Base-by-base conservation (phyloP, 1,140 invertebrate species). In the Olivierus martensii region DNA sequence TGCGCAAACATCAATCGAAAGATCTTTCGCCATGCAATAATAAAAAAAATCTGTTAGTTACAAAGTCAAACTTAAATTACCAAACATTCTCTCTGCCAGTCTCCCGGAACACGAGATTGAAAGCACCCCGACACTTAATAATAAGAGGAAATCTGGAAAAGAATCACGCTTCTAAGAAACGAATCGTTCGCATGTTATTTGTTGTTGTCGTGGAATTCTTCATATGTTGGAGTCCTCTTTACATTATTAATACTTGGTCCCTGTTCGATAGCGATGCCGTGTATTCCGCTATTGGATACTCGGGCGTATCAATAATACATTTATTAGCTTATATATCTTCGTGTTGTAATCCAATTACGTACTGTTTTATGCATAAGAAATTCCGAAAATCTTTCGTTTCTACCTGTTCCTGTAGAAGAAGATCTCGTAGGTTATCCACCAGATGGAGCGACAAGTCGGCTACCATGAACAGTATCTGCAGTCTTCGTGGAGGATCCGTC, bases 161-260 rank as follows among this genome's bases (percentile, higher is more conserved):
- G 56, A 66, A 60, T 17, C 57, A 62, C 18, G 63, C 63, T 3
- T 63, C 68, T 3, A 71, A 71, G 51, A 65, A 64, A 39, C 52
- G 65, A 17, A 67, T 75, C 15, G 70, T 76, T n/a, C 62, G 69
- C 51, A 76, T 76, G 74, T 54, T 76, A 22, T 71, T 73, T 51
- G 71, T 73, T 2, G 65, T 76, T 12, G 73, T 77, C 4, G 55
- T 75, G 15, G 70, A 75, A 47, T 76, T 76, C 57, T 76, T 76
- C 59, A 63, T 73, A 44, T 76, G 74, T 56, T 77, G 74, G 74
- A 73, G 72, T 3, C 75, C 75, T 2, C 57, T 73, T 1, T 75
- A 72, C 58, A 63, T 70, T 15, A 46, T 74, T 4, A 70, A 69
- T 55, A 71, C 72, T 2, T 72, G 70, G 63, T 62, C 63, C 18